These are phyloP conservation scores for Lycocorax pyrrhopterus DNA, from an alignment of 2,113 vertebrate genomes.

Conservation along the genomic window DNA sequence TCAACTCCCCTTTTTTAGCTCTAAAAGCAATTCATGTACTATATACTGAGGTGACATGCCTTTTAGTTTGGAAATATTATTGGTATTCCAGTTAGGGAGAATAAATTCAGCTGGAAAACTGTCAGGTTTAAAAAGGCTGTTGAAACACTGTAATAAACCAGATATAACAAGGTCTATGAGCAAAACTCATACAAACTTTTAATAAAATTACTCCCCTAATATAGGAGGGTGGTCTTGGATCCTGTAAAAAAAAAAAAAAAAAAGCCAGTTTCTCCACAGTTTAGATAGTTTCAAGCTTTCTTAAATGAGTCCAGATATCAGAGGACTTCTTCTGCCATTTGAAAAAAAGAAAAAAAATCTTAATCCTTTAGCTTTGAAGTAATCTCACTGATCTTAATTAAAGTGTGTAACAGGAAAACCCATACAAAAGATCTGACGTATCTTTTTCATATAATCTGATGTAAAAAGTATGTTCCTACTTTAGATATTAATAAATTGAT, in stretches of 20 bases:
- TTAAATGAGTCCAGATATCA: not conserved
- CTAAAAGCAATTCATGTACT: not conserved
- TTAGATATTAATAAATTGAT: not conserved
- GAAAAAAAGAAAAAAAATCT: not conserved
- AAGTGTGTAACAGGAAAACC: not conserved
- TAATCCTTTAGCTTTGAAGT: not conserved
- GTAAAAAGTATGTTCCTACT: not conserved
- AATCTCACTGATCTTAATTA: not conserved
- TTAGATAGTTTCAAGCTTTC: not conserved
- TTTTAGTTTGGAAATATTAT: not conserved
- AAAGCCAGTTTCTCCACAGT: not conserved
- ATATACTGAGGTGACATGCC: not conserved
- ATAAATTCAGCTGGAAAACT: not conserved
- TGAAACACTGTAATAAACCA: not conserved
- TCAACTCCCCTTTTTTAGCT: not conserved
- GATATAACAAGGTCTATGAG: not conserved
- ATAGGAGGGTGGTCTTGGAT: accelerated
- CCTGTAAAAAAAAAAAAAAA: not conserved
- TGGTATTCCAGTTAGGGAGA: not conserved
- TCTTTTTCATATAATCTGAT: not conserved
- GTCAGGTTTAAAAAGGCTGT: accelerated
- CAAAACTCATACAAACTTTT: not conserved
- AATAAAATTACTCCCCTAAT: not conserved
- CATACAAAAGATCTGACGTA: not conserved
- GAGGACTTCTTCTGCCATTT: not conserved